Evolutionary conservation across 2,888 invertebrate species (phyloP), one percentile per base, ranked within the genome.

Genomic region (Pheosia tremula): DNA sequence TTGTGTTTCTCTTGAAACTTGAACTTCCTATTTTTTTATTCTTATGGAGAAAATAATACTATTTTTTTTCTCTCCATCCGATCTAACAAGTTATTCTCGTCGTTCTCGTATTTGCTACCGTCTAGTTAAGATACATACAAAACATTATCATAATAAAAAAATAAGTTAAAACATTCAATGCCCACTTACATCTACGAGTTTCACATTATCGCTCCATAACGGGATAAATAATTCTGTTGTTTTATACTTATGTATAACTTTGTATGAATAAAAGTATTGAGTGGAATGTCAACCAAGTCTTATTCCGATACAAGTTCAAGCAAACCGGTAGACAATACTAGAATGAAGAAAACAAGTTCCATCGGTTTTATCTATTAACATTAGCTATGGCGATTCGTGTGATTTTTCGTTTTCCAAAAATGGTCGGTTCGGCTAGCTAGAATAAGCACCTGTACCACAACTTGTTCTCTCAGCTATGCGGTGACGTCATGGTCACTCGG

Each of bases 401-500:
- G 50, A 24, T 50, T 50, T 13, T 69, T 84, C 84, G 5, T 47
- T 67, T 69, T 84, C 85, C 73, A 77, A 81, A 78, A 81, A 79
- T 78, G 83, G 83, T 85, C 85, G 77, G 80, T 80, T 78, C 79
- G 73, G 77, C 74, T 77, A 79, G 77, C 74, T 77, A 79, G 72
- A 80, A 60, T 74, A 67, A 76, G 80, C 90, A 90, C 90, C 89
- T 91, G 91, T 88, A 36, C 39, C 9, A 41, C 4, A 86, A 86
- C 89, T 86, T 78, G 90, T 87, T 87, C 81, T 85, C 82, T 85
- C 77, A 80, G 84, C 82, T 85, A 87, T 85, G 84, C 82, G 75
- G 72, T 92, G 90, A 92, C 91, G 91, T 91, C 91, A 91, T 79
- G 75, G 74, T 75, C 79, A 83, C 75, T 81, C 87, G 82, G 64